Conservation (phyloP, 2,888 invertebrate species). For the Pteria penguin region DNA sequence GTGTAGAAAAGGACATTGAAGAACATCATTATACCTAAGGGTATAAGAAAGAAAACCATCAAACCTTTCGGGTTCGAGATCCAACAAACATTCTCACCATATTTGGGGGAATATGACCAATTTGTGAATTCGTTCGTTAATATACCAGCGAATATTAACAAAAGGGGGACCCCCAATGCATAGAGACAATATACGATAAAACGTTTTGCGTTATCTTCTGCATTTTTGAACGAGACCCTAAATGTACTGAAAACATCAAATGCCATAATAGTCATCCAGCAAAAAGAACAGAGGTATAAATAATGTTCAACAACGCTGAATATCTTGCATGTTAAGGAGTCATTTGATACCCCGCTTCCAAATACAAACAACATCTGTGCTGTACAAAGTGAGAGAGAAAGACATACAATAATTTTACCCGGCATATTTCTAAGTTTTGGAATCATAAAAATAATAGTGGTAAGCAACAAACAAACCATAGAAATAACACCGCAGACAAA, state of each 20-base stretch:
- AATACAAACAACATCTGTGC: slow-evolving; percentile 32
- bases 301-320: slow-evolving; percentile 81
- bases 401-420: slow-evolving; percentile 37
- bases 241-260: slow-evolving; percentile 83
- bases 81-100: slow-evolving; percentile 46
- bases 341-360: slow-evolving; percentile 7
- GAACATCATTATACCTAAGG: slow-evolving; percentile 29
- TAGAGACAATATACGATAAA: slow-evolving; percentile 38
- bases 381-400: slow-evolving; percentile 28
- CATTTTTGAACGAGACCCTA: slow-evolving; percentile 36
- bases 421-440: slow-evolving; percentile 36
- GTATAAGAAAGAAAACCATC: slow-evolving; percentile 42
- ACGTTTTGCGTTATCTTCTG: slow-evolving; percentile 15
- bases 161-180: slow-evolving; percentile 31
- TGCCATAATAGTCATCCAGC: slow-evolving; percentile 82
- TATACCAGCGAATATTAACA: slow-evolving; percentile 28
- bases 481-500: slow-evolving; percentile 29
- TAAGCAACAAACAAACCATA: slow-evolving; percentile 15
- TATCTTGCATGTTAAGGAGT: slow-evolving; percentile 41
- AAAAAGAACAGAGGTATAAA: slow-evolving; percentile 81
- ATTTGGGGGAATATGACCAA: slow-evolving; percentile 16
- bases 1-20: slow-evolving; percentile 33
- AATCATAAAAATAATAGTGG: slow-evolving; percentile 23
- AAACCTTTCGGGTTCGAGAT: slow-evolving; percentile 39
- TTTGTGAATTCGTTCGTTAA: slow-evolving; percentile 7